Evolutionary conservation across 2,113 vertebrate genomes (phyloP).

Genomic region (Tetrax tetrax): DNA sequence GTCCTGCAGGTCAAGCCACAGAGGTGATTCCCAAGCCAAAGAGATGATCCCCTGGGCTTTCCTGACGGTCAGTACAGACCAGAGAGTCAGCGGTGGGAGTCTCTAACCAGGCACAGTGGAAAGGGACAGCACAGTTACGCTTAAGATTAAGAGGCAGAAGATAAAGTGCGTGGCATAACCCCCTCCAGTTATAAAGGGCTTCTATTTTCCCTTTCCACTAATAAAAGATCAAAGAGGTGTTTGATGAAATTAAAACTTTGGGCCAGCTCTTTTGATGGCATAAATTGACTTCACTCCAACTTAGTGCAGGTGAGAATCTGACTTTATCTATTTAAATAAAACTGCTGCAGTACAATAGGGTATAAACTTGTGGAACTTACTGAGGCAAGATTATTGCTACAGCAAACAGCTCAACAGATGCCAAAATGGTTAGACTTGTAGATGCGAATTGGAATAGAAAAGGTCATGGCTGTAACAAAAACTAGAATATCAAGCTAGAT

Average conservation of each 20-base stretch:
- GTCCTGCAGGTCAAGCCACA: not conserved
- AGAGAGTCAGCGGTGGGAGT: rapidly evolving
- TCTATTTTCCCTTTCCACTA: slow-evolving; percentile 42
- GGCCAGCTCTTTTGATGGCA: slow-evolving; percentile 68
- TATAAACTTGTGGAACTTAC: not conserved
- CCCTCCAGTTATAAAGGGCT: not conserved
- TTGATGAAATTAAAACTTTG: slow-evolving; percentile 50
- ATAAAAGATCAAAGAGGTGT: slow-evolving; percentile 58
- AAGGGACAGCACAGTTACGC: not conserved
- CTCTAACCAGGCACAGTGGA: not conserved
- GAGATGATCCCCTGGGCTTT: not conserved
- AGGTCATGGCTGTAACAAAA: slow-evolving; percentile 19
- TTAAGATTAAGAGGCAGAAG: not conserved
- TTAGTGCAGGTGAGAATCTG: slow-evolving; percentile 55
- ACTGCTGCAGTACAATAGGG: not conserved
- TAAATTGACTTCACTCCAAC: slow-evolving; percentile 56
- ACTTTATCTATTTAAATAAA: slow-evolving; percentile 53
- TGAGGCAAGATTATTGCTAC: not conserved
- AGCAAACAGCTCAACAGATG: slow-evolving; percentile 4
- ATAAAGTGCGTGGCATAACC: not conserved
- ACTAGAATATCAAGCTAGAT: not conserved
- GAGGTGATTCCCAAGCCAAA: rapidly evolving
- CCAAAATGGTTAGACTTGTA: slow-evolving; percentile 10
- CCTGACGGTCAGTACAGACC: not conserved
- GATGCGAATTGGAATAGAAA: slow-evolving; percentile 8